A percentile compares a stretch with the other conserved stretches of the same genome.
Conservation (phyloP, 2,113 vertebrate species). For the Lucifuga dentata region DNA sequence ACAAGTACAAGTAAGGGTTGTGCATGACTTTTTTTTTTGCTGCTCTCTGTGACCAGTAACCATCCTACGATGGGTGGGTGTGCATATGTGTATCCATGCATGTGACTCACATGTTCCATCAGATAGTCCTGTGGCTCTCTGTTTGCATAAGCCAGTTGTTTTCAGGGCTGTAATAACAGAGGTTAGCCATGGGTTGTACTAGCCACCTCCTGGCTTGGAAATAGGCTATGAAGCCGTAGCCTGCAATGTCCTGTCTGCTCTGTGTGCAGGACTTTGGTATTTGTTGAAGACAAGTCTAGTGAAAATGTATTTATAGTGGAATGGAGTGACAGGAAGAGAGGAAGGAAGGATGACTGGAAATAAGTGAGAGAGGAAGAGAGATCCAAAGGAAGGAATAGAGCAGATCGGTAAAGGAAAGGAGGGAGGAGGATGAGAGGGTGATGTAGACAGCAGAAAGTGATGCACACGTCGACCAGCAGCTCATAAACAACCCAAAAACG, state of each 20-base stretch:
- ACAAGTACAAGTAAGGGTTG: background rate
- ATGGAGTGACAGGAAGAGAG: constrained; percentile 28
- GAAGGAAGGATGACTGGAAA: constrained; percentile 7
- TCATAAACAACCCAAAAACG: constrained; percentile 26
- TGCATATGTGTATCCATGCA: constrained; percentile 47
- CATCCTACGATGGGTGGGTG: constrained; percentile 10
- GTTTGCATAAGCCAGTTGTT: constrained; percentile 68
- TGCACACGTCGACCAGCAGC: constrained; percentile 2
- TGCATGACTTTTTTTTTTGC: background rate
- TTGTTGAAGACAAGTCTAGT: constrained; percentile 71
- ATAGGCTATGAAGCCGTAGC: constrained; percentile 28
- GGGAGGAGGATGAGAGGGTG: background rate
- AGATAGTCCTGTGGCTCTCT: constrained; percentile 39
- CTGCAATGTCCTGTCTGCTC: constrained; percentile 53
- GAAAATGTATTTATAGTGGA: constrained; percentile 67
- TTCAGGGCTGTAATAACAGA: constrained; percentile 65
- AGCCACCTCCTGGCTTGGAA: constrained; percentile 41
- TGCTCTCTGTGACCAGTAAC: background rate
- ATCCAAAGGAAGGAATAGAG: background rate
- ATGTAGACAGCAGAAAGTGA: constrained; percentile 18
- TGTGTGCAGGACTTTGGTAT: constrained; percentile 47
- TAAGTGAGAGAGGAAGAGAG: background rate
- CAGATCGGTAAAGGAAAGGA: background rate
- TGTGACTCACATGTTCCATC: constrained; percentile 66
- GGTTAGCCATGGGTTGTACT: constrained; percentile 47